These are phyloP conservation scores for Calephelis nemesis DNA, from an alignment of 1,140 invertebrate species.

Conservation along the genomic window DNA sequence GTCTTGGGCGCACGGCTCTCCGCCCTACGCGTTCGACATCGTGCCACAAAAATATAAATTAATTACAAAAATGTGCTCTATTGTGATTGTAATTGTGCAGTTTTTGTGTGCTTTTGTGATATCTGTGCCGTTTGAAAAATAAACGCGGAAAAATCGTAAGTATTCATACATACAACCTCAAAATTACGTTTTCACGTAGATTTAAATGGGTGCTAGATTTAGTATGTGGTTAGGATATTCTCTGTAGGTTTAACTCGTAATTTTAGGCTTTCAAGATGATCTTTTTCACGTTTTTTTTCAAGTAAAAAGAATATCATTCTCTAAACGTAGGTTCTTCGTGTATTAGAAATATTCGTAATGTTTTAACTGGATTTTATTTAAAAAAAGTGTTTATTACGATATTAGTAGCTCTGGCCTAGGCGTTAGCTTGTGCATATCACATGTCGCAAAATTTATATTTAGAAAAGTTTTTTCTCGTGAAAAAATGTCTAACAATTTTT, in stretches of 20 bases:
- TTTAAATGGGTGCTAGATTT: slow-evolving; percentile 5
- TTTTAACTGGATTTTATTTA: too few species aligned
- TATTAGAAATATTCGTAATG: too few species aligned
- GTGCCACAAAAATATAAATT: slow-evolving; percentile 7
- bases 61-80: slow-evolving; percentile 10
- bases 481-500: too few species aligned
- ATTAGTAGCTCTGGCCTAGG: too few species aligned
- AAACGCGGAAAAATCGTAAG: slow-evolving; percentile 5
- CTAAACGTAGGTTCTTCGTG: too few species aligned
- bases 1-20: slow-evolving; percentile 4
- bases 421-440: too few species aligned
- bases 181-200: slow-evolving; percentile 8
- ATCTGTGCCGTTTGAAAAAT: slow-evolving; percentile 1
- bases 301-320: too few species aligned
- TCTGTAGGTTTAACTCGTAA: background rate
- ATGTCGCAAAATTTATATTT: too few species aligned
- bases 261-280: background rate
- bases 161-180: slow-evolving; percentile 3
- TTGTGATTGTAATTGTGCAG: slow-evolving; percentile 10
- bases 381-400: too few species aligned
- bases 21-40: background rate
- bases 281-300: too few species aligned
- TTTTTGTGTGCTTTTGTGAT: slow-evolving; percentile 1
- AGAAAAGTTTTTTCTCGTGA: too few species aligned
- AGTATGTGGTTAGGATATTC: slow-evolving; percentile 13